phyloP scores from a whole-genome alignment of 2,888 invertebrate genomes.

The Cephus sareptanus region DNA sequence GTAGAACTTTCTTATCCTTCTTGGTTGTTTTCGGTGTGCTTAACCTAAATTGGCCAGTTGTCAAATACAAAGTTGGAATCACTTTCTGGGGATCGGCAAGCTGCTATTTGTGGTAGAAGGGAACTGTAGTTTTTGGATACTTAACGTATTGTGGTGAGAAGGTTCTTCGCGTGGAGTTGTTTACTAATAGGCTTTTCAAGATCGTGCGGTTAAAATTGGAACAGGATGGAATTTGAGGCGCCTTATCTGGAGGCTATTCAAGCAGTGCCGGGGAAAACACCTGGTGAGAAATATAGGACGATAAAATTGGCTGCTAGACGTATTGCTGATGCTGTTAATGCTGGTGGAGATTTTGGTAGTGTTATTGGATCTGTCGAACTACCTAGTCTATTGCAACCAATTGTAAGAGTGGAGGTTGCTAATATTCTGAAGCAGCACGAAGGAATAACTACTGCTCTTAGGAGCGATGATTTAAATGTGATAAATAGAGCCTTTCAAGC shows the following conservation, averaged over 20 bases:
- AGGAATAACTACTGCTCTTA: slow-evolving; percentile 44
- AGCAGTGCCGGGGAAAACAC: slow-evolving; percentile 43
- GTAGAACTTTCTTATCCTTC: neutral
- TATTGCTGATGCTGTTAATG: slow-evolving; percentile 11
- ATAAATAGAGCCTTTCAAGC: slow-evolving; percentile 48
- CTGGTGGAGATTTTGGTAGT: neutral
- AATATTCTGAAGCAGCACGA: slow-evolving; percentile 35
- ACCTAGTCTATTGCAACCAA: slow-evolving; percentile 36
- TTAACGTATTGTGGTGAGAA: neutral
- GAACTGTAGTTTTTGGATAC: neutral
- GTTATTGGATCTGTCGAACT: slow-evolving; percentile 23
- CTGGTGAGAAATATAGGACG: slow-evolving; percentile 43
- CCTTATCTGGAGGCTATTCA: slow-evolving; percentile 52
- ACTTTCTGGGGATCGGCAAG: neutral
- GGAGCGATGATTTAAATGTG: slow-evolving; percentile 48
- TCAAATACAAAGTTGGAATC: neutral
- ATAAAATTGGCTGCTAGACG: slow-evolving; percentile 36
- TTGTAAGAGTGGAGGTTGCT: slow-evolving; percentile 44
- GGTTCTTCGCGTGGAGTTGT: neutral
- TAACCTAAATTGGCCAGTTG: neutral
- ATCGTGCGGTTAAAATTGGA: neutral
- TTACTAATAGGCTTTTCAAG: neutral
- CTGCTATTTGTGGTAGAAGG: neutral
- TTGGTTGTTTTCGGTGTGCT: neutral
- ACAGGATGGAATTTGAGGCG: slow-evolving; percentile 23